Base-by-base conservation (phyloP, 1,140 invertebrate species). In the Argopecten irradians region DNA sequence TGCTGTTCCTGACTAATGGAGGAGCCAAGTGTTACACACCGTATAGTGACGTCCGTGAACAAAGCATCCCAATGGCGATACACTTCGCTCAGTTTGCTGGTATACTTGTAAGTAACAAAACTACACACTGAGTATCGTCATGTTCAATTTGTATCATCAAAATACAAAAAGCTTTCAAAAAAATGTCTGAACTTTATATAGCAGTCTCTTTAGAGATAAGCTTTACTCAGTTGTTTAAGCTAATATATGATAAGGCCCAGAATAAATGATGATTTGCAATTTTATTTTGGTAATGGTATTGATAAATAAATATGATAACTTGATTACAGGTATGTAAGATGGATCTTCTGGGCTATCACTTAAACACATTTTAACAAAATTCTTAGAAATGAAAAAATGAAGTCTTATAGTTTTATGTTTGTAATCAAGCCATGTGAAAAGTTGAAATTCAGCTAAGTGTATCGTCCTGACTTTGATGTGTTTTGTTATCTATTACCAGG, bases 1-100 rank as follows among this genome's bases (percentile, higher is more conserved):
- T 99, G 0, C 97, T 99, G 96, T 99, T 99, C 94, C 95, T 99
- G 83, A 99, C 98, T 0, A 96, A 98, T 96, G 98, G 98, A 16
- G 85, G 90, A 16, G 98, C 98, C 1, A 95, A 96, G 8, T 97
- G 97, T 90, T 99, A 98, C 95, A 96, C 97, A 71, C 96, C 97
- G 46, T 99, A 98, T 94, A 96, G 97, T 82, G 98, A 99, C 95
- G 97, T 97, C 0, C 96, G 98, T 33, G 98, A 98, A 89, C 97
- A 97, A 91, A 97, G 96, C 0, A 97, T 99, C 90, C 97, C 97
- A 34, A 97, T 97, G 91, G 98, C 98, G 0, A 97, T 98, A 39
- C 97, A 97, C 92, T 98, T 97, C 95, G 98, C 98, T 0, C 86
- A 89, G 14, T 91, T 91, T 86, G 92, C 94, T 71, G 90, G 92